These are phyloP conservation scores for Lagria hirta DNA, from an alignment of 2,888 invertebrate species.

Conservation along the genomic window DNA sequence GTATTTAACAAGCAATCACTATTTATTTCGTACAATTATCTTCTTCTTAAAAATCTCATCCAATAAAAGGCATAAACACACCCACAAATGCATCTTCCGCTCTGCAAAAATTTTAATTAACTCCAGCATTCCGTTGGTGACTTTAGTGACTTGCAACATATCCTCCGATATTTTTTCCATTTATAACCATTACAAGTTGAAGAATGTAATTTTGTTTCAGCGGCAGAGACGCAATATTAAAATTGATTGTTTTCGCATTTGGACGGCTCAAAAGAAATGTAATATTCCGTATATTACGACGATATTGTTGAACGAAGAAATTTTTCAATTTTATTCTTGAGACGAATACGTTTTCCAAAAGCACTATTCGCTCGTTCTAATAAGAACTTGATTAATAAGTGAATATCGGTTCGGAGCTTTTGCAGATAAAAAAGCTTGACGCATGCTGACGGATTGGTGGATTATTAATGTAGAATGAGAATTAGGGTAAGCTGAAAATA, in stretches of 20 bases:
- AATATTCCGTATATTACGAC: conserved; percentile 26
- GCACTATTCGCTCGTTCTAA: too few species aligned
- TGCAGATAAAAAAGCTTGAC: too few species aligned
- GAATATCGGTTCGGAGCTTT: too few species aligned
- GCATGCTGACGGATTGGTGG: too few species aligned
- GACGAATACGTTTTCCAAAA: conserved; percentile 7
- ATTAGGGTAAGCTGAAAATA: too few species aligned
- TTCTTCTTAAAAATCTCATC: background rate
- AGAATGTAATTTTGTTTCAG: conserved; percentile 28
- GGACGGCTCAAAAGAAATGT: conserved; percentile 26
- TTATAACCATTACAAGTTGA: conserved; percentile 27
- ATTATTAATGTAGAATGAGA: too few species aligned
- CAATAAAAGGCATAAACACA: background rate
- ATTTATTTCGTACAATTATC: conserved; percentile 25
- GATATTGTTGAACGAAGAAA: conserved; percentile 25
- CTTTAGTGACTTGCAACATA: conserved; percentile 27
- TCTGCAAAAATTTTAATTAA: conserved; percentile 25
- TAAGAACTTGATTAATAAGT: too few species aligned
- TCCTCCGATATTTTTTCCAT: conserved; percentile 26
- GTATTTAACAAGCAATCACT: conserved; percentile 26
- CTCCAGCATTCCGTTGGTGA: conserved; percentile 20
- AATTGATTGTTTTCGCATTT: conserved; percentile 27
- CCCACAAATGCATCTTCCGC: background rate
- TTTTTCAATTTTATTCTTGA: conserved; percentile 22
- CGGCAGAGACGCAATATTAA: conserved; percentile 25